Evolutionary conservation across 2,113 vertebrate species (phyloP).

Genomic region (Cheilinus undulatus): DNA sequence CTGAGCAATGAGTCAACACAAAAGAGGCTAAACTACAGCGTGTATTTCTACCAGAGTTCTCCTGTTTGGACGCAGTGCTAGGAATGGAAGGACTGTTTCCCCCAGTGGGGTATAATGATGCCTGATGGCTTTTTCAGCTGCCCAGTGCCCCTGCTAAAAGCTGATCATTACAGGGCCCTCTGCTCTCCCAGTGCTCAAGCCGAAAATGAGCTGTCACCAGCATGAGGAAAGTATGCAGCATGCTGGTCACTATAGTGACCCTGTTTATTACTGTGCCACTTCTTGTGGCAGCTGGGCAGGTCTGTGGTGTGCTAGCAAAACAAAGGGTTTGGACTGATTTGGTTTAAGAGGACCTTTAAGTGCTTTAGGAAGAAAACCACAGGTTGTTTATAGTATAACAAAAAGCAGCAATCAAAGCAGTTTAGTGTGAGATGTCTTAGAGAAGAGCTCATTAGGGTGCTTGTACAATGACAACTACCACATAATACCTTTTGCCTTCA

Average conservation of each 20-base stretch:
- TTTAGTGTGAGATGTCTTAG: conserved; percentile 13
- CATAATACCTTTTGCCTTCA: conserved; percentile 1
- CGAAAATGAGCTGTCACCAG: conserved; percentile 84
- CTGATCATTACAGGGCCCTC: conserved; percentile 83
- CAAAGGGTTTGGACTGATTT: conserved; percentile 34
- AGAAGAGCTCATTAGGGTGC: conserved; percentile 21
- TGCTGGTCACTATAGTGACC: conserved; percentile 73
- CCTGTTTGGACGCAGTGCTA: conserved; percentile 58
- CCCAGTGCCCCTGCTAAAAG: conserved; percentile 80
- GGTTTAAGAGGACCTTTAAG: conserved; percentile 18
- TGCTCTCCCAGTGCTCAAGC: conserved; percentile 72
- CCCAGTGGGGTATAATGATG: conserved; percentile 81
- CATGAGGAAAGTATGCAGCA: conserved; percentile 65
- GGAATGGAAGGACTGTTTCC: conserved; percentile 67
- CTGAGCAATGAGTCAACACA: conserved; percentile 19
- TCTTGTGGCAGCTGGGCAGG: conserved; percentile 54
- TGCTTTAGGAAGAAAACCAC: conserved; percentile 18
- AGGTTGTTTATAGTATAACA: background rate
- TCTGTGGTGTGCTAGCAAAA: conserved; percentile 36
- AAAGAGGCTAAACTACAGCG: conserved; percentile 37
- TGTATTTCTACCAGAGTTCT: conserved; percentile 57
- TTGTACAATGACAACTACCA: background rate
- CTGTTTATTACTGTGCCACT: conserved; percentile 54
- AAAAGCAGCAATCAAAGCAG: conserved; percentile 13
- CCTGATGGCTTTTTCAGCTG: conserved; percentile 82